Evolutionary conservation across 2,113 vertebrate species (phyloP), one percentile per base, ranked within the genome.

Genomic region (Gadus chalcogrammus): DNA sequence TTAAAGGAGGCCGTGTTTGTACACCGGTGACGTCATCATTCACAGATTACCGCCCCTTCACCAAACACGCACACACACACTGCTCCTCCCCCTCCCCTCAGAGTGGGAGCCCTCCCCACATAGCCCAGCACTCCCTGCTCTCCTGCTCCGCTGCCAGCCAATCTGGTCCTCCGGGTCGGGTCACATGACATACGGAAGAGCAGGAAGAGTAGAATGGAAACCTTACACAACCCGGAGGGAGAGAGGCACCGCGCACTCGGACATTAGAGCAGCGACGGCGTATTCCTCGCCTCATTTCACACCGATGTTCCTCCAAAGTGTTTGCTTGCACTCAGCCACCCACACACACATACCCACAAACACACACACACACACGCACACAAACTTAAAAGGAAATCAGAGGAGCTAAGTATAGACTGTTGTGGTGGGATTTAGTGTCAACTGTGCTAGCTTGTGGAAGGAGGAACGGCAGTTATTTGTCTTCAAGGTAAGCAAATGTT

Each of bases 201-300:
- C 90, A 91, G 90, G 85, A 91, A 92, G 82, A 81, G 65, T 81
- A 81, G 84, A 84, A 84, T 84, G 79, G 85, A 75, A 90, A 85
- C 83, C 71, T 70, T 80, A 74, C 77, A 85, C 86, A 78, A 60
- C 75, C 83, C 81, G 79, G 75, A 74, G n/a, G 52, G 9, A 58
- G n/a, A 3, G 55, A 61, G 5, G 71, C 72, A 77, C 79, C 78
- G 18, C 62, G 48, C 70, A 81, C 77, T 63, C 66, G 16, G 67
- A 71, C 4, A 71, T 73, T 72, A 71, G 75, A 86, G 76, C 76
- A 77, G 58, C 56, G 65, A 42, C 71, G 77, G 55, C 70, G 38
- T 15, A 74, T 55, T 53, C 11, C 42, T 64, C 78, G 22, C 48
- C 62, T 73, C 20, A 52, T 27, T 55, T 58, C 15, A 48, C 42